These are phyloP conservation scores for Agelastica alni DNA, from an alignment of 2,888 invertebrate genomes.

Conservation along the genomic window DNA sequence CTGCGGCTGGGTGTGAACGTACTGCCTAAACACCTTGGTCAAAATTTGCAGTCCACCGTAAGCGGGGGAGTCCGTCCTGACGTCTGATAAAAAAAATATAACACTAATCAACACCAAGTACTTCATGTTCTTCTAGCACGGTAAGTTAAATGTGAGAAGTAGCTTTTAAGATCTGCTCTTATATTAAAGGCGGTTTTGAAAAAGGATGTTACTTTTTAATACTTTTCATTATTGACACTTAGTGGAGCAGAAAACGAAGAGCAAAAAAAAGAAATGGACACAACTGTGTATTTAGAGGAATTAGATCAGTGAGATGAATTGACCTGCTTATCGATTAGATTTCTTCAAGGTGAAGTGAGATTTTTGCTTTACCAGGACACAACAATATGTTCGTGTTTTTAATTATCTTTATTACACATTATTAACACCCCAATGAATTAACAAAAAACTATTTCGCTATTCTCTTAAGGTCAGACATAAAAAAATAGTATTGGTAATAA, in stretches of 20 bases:
- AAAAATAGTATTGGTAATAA: too few relatives aligned
- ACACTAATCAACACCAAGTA: conserved; percentile 45
- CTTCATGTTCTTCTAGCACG: conserved; percentile 47
- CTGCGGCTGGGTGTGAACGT: conserved; percentile 59
- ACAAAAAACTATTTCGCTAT: too few relatives aligned
- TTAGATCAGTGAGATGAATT: conserved; percentile 39
- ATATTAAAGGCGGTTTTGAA: conserved; percentile 39
- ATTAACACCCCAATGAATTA: too few relatives aligned
- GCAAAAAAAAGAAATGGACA: conserved; percentile 44
- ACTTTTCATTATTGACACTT: conserved; percentile 49
- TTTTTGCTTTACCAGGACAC: conserved; percentile 19
- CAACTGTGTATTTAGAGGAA: conserved; percentile 48
- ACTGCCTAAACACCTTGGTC: conserved; percentile 58
- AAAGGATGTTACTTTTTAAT: conserved; percentile 36
- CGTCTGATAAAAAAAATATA: conserved; percentile 33
- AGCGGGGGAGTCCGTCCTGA: conserved; percentile 34
- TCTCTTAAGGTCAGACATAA: too few relatives aligned
- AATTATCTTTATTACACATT: neutral
- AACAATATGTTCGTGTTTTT: conserved; percentile 13
- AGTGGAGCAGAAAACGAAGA: conserved; percentile 55
- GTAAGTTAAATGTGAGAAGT: conserved; percentile 38
- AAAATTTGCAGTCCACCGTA: conserved; percentile 49
- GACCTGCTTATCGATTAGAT: conserved; percentile 44
- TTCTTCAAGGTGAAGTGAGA: conserved; percentile 25
- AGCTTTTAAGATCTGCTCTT: conserved; percentile 34